Base-by-base conservation (phyloP, 1,140 invertebrate species). In the Zelostemma sp. region DNA sequence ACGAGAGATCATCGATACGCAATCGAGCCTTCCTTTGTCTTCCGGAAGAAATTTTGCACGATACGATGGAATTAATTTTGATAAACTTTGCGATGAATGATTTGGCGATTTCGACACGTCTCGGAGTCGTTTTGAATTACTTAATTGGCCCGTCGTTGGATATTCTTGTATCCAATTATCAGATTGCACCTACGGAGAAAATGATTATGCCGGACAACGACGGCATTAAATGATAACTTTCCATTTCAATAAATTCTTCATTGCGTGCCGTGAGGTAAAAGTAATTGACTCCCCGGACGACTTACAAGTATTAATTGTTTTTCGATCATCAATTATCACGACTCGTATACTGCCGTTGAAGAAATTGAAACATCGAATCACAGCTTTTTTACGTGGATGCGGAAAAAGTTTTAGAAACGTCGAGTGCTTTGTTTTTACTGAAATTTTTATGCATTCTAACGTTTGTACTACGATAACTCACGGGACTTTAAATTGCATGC, bases 281-380 rank as follows among this genome's bases (percentile, higher is more conserved):
- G 33, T 35, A 35, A 35, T 35, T 35, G 33, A 35, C 33, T 35
- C 33, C 11, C 11, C 33, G n/a, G 11, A 35, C 33, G 11, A 35
- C 5, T 35, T 35, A n/a, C 33, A 35, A 35, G 33, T 35, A 6
- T 35, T 35, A 35, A 35, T 35, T 35, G 33, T 9, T 35, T 35
- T 35, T n/a, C 33, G 33, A 35, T 35, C 33, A 35, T 35, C 33
- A n/a, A 35, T 35, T 35, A 35, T 35, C 33, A n/a, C 3, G 33
- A 11, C 11, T 35, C 33, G 5, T n/a, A 35, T 35, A n/a, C n/a
- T 35, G 2, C 33, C 33, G 5, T n/a, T n/a, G 33, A 6, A n/a
- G 33, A 28, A 11, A 35, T 35, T 35, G 33, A 35, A 35, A 11
- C 11, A n/a, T 35, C 33, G 11, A 6, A n/a, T 35, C 3, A 35